A percentile compares a stretch with the other conserved stretches of the same genome.
phyloP scores from a whole-genome alignment of 2,797 vertebrate species.

The Anguilla obscura region DNA sequence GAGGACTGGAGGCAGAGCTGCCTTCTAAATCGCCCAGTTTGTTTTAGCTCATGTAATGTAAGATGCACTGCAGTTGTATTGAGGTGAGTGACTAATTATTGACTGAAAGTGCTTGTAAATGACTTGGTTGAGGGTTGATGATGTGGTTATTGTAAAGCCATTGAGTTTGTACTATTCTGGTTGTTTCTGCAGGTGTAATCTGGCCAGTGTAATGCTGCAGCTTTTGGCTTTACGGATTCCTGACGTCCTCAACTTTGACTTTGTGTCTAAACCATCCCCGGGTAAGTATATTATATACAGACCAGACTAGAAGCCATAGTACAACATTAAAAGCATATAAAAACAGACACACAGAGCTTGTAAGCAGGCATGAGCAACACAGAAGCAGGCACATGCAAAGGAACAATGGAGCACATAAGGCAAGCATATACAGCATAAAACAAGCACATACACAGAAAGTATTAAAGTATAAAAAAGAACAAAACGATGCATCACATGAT shows the following conservation, averaged over 20 bases:
- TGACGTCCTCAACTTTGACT: conserved; percentile 92
- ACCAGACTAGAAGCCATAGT: too few relatives aligned
- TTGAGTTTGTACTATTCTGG: neutral
- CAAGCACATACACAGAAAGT: too few relatives aligned
- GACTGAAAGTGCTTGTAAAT: neutral
- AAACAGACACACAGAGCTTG: too few relatives aligned
- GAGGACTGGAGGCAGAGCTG: neutral
- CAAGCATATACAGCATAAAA: too few relatives aligned
- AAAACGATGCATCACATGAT: too few relatives aligned
- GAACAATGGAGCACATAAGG: too few relatives aligned
- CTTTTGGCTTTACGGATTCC: conserved; percentile 90
- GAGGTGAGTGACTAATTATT: neutral
- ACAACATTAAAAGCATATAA: too few relatives aligned
- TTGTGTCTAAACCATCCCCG: conserved; percentile 94
- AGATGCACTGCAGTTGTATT: neutral
- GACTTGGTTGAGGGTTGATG: neutral
- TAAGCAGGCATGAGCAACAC: too few relatives aligned
- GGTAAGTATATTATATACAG: conserved; percentile 66
- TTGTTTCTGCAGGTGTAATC: conserved; percentile 82
- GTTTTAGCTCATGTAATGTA: neutral
- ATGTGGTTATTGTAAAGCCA: neutral
- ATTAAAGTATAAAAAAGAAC: too few relatives aligned
- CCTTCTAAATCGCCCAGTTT: neutral
- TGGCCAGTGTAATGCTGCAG: conserved; percentile 88
- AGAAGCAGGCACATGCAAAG: too few relatives aligned